Conservation (phyloP, 1,140 invertebrate species). For the Drosophila kurseongensis region DNA sequence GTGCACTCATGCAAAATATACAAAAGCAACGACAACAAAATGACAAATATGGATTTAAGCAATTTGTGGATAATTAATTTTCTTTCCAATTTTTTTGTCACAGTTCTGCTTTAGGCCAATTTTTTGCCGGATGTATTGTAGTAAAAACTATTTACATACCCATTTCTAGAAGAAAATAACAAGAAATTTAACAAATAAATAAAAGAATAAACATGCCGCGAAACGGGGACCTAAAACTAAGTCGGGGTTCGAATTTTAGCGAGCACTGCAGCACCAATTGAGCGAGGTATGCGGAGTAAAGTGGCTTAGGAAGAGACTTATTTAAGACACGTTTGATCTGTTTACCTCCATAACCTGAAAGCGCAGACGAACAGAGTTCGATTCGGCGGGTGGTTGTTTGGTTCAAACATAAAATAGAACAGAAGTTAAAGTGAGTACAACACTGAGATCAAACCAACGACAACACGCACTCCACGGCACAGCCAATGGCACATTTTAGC, state of each 20-base stretch:
- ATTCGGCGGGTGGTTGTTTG: slow-evolving; percentile 33
- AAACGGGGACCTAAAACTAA: slow-evolving; percentile 29
- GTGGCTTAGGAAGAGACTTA: slow-evolving; percentile 43
- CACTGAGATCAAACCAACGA: slow-evolving; percentile 52
- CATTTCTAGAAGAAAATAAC: slow-evolving; percentile 59
- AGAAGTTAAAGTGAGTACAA: slow-evolving; percentile 69
- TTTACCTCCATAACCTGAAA: slow-evolving; percentile 77
- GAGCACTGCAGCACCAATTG: slow-evolving; percentile 27
- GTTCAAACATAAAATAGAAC: slow-evolving; percentile 75
- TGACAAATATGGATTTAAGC: slow-evolving; percentile 12
- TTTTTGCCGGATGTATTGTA: slow-evolving; percentile 38
- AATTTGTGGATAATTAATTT: slow-evolving; percentile 24
- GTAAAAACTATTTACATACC: slow-evolving; percentile 56
- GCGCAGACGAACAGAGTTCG: slow-evolving; percentile 57
- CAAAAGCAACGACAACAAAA: slow-evolving; percentile 24
- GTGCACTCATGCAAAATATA: slow-evolving; percentile 38
- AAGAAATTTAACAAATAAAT: slow-evolving; percentile 18
- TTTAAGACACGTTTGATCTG: slow-evolving; percentile 47
- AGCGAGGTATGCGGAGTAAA: slow-evolving; percentile 24
- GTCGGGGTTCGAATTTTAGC: slow-evolving; percentile 19
- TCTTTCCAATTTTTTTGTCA: slow-evolving; percentile 18
- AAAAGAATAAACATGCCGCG: slow-evolving; percentile 58
- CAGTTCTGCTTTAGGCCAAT: slow-evolving; percentile 51
- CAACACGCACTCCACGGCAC: slow-evolving; percentile 45
- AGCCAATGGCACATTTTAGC: slow-evolving; percentile 7